These are phyloP conservation scores for Tanaodytes sp. DNA, from an alignment of 2,888 invertebrate genomes.

Conservation along the genomic window DNA sequence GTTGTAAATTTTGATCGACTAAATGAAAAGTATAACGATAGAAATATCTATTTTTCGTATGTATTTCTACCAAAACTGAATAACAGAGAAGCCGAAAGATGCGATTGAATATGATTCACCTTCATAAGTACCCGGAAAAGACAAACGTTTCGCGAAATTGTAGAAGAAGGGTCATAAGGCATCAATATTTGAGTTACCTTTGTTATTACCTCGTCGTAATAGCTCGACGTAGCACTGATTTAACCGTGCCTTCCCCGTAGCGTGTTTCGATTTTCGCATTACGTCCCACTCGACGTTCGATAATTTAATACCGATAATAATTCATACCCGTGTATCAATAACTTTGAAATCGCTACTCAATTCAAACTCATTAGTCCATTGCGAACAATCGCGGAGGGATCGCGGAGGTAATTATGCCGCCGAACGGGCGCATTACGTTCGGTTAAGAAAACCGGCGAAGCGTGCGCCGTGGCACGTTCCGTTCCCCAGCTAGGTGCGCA, in stretches of 20 bases:
- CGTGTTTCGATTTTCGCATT: constrained; percentile 49
- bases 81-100: too few species aligned
- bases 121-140: too few species aligned
- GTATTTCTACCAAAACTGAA: too few species aligned
- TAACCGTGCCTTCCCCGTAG: constrained; percentile 12
- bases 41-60: too few species aligned
- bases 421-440: constrained; percentile 35
- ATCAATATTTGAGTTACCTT: constrained; percentile 27
- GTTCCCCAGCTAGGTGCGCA: too few species aligned
- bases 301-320: constrained; percentile 53
- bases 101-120: too few species aligned
- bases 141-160: too few species aligned
- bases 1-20: too few species aligned
- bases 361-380: constrained; percentile 48
- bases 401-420: constrained; percentile 42
- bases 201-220: constrained; percentile 36
- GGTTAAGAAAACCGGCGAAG: constrained; percentile 25
- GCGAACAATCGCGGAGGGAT: constrained; percentile 41
- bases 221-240: constrained; percentile 20
- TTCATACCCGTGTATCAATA: constrained; percentile 49
- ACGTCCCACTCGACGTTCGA: constrained; percentile 49
- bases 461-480: too few species aligned
- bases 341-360: constrained; percentile 49
- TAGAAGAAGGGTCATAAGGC: too few species aligned
- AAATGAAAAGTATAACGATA: too few species aligned